These are phyloP conservation scores for Chirona hameri DNA, from an alignment of 2,888 invertebrate species.

Conservation along the genomic window DNA sequence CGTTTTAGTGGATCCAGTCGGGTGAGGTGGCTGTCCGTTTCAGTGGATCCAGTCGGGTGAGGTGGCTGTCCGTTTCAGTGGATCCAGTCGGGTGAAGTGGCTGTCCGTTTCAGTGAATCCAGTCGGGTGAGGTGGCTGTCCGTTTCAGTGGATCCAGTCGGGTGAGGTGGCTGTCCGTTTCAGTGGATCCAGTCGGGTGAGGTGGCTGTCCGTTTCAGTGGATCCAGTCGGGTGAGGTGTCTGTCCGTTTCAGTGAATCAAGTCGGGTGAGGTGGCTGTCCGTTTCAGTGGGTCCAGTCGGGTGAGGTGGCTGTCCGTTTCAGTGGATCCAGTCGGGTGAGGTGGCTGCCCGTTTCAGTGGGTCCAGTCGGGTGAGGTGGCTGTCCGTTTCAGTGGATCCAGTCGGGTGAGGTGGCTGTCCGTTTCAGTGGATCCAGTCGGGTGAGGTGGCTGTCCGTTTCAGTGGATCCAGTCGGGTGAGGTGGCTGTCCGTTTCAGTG, in stretches of 20 bases:
- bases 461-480: constrained; percentile 31
- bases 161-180: constrained; percentile 29
- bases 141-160: constrained; percentile 32
- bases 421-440: constrained; percentile 27
- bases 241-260: constrained; percentile 29
- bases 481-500: constrained; percentile 31
- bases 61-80: constrained; percentile 28
- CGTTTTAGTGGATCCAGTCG: background rate
- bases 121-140: background rate
- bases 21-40: constrained; percentile 1
- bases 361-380: background rate
- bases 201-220: constrained; percentile 26
- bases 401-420: constrained; percentile 28
- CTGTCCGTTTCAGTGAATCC: constrained; percentile 29
- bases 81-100: constrained; percentile 28
- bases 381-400: constrained; percentile 31
- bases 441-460: constrained; percentile 3
- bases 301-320: too few relatives aligned
- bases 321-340: background rate
- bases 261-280: background rate
- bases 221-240: constrained; percentile 5
- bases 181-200: constrained; percentile 4
- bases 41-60: background rate
- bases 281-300: too few relatives aligned
- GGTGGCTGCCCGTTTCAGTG: constrained; percentile 23